phyloP scores from a whole-genome alignment of 2,888 invertebrate species.

The Peribatodes rhomboidaria region DNA sequence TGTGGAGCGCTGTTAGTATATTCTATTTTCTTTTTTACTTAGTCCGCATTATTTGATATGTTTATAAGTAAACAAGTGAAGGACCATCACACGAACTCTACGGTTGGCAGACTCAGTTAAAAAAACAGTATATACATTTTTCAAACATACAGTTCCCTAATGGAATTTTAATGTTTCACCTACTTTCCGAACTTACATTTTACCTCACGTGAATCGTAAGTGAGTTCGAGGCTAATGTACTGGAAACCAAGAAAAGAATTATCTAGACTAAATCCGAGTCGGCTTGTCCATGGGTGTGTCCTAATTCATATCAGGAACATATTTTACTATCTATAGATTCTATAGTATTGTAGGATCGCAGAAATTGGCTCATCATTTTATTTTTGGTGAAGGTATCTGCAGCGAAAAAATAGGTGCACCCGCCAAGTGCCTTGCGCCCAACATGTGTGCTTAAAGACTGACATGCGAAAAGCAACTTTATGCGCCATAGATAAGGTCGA shows the following conservation, averaged over 20 bases:
- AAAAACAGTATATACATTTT: background rate
- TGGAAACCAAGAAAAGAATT: slow-evolving; percentile 31
- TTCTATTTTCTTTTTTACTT: too few relatives aligned
- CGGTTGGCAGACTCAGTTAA: background rate
- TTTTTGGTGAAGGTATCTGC: too few relatives aligned
- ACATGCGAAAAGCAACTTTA: too few relatives aligned
- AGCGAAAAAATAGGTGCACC: too few relatives aligned
- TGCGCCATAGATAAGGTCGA: too few relatives aligned
- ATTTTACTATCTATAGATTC: background rate
- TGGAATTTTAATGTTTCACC: slow-evolving; percentile 26
- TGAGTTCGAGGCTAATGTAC: slow-evolving; percentile 27
- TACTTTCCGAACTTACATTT: slow-evolving; percentile 13
- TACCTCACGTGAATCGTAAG: slow-evolving; percentile 5
- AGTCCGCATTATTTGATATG: too few relatives aligned
- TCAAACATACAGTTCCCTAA: slow-evolving; percentile 2
- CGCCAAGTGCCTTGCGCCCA: too few relatives aligned
- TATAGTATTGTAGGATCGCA: background rate
- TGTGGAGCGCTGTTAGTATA: too few relatives aligned
- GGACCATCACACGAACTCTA: too few relatives aligned
- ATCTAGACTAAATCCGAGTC: slow-evolving; percentile 27
- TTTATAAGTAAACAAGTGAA: too few relatives aligned
- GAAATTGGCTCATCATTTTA: background rate
- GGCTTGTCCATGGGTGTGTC: slow-evolving; percentile 4
- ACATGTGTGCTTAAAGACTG: too few relatives aligned
- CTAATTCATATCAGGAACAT: background rate